A percentile compares a stretch with the other conserved stretches of the same genome.
These are phyloP conservation scores for Brachionus rotundiformis DNA, from an alignment of 1,140 invertebrate species.

Conservation along the genomic window DNA sequence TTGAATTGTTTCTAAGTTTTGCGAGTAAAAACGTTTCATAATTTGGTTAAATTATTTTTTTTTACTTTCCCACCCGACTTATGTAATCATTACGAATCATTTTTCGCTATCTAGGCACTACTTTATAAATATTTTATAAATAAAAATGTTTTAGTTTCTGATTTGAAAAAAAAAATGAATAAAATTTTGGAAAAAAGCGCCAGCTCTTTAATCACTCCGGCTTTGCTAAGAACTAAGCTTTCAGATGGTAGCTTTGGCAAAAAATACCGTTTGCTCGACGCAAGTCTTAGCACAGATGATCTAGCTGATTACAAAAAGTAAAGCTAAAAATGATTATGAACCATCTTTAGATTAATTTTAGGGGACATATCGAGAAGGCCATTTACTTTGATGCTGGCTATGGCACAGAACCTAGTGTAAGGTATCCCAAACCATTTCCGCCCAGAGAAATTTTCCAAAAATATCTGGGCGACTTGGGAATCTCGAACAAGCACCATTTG, in stretches of 20 bases:
- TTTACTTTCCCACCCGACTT: background rate
- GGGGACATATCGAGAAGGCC: constrained; percentile 34
- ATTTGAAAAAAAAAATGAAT: constrained; percentile 2
- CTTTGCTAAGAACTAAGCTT: background rate
- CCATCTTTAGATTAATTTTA: background rate
- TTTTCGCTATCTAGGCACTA: background rate
- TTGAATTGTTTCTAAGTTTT: background rate
- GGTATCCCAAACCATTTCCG: constrained; percentile 55
- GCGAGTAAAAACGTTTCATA: background rate
- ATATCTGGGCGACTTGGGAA: constrained; percentile 53
- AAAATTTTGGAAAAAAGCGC: background rate
- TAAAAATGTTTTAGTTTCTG: background rate
- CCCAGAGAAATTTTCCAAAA: constrained; percentile 54
- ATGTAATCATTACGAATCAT: background rate
- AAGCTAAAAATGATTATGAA: background rate
- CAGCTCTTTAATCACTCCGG: background rate
- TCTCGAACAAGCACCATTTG: constrained; percentile 54
- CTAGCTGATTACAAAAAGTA: background rate
- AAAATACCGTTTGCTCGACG: background rate
- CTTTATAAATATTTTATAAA: background rate
- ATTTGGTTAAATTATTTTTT: background rate
- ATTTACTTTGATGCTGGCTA: constrained; percentile 22
- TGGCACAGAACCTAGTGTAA: background rate
- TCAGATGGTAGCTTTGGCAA: background rate
- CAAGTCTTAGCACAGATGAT: background rate